These are phyloP conservation scores for Puffinus mauretanicus DNA, from an alignment of 2,113 vertebrate species.

Conservation along the genomic window DNA sequence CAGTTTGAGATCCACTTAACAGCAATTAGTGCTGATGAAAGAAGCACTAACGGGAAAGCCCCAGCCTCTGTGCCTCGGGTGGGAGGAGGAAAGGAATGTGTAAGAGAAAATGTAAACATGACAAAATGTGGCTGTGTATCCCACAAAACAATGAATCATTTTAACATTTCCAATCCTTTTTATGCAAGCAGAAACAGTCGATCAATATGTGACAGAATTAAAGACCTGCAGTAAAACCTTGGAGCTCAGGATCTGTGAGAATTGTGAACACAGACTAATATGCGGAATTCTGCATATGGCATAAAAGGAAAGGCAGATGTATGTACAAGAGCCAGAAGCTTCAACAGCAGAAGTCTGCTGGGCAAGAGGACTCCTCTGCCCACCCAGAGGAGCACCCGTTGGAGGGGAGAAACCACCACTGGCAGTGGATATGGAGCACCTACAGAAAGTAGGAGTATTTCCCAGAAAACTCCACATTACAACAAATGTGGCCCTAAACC, in stretches of 20 bases:
- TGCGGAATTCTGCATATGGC: not conserved
- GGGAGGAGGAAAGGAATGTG: conserved; percentile 23
- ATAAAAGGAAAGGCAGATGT: not conserved
- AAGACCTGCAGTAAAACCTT: conserved; percentile 9
- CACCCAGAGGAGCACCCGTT: not conserved
- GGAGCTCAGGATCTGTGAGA: conserved; percentile 2
- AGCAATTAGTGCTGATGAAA: conserved; percentile 61
- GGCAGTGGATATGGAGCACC: not conserved
- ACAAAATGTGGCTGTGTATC: conserved; percentile 4
- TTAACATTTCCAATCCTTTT: conserved; percentile 25
- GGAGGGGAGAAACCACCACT: not conserved
- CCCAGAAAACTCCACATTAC: not conserved
- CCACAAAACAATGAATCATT: conserved; percentile 28
- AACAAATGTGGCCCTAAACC: not conserved
- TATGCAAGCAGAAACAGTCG: not conserved
- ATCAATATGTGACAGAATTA: conserved; percentile 37
- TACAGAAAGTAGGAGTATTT: not conserved
- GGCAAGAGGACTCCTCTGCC: not conserved
- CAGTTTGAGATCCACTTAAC: conserved; percentile 52
- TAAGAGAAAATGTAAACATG: conserved; percentile 19
- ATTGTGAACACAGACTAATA: not conserved
- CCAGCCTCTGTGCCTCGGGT: not conserved
- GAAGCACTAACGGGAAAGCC: not conserved
- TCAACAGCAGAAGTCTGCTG: not conserved
- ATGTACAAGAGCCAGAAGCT: not conserved